Base-by-base conservation (phyloP, 2,797 vertebrate genomes). In the Salarias fasciatus region DNA sequence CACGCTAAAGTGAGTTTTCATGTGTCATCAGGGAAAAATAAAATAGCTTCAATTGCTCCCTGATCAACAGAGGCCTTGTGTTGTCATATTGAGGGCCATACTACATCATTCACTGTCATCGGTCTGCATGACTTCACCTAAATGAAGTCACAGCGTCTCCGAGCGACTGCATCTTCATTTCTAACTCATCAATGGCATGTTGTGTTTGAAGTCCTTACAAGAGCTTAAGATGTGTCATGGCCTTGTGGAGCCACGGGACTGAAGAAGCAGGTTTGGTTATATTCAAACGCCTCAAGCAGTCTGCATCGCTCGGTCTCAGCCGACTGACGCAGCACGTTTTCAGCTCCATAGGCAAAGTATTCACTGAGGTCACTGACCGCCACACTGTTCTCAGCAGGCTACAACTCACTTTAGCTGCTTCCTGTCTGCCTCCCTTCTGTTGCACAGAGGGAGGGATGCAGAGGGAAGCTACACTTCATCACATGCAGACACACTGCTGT, bases 371-470 rank as follows among this genome's bases (percentile, higher is more conserved):
- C 69, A 66, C 45, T 63, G 79, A 62, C 72, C 62, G 53, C 75
- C 78, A 69, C 75, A 61, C 58, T 7, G 49, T 63, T 82, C 82
- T 54, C 88, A 88, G 83, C 77, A 80, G 28, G 81, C 79, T 53
- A 69, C 70, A 24, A 63, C 11, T 6, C 79, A 84, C 75, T 79
- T 84, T 38, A 83, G 84, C 55, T 65, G 79, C 77, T 49, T 84
- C 76, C 83, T 88, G 79, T 81, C 81, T 57, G 76, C 54, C 63
- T 63, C 66, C 83, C 88, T 88, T 89, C 83, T 80, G 82, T 81
- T 77, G 85, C 86, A 84, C 66, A 57, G 65, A 63, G 69, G 75
- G 68, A 62, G 86, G 63, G 47, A 77, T 64, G 63, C n/a, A 48
- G 52, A 66, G 60, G 57, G 40, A 6, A 68, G 66, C 53, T 53